Percentiles rank a stretch among this genome's conserved stretches.
Conservation (phyloP, 1,140 invertebrate genomes). For the Hylyphantes graminicola region DNA sequence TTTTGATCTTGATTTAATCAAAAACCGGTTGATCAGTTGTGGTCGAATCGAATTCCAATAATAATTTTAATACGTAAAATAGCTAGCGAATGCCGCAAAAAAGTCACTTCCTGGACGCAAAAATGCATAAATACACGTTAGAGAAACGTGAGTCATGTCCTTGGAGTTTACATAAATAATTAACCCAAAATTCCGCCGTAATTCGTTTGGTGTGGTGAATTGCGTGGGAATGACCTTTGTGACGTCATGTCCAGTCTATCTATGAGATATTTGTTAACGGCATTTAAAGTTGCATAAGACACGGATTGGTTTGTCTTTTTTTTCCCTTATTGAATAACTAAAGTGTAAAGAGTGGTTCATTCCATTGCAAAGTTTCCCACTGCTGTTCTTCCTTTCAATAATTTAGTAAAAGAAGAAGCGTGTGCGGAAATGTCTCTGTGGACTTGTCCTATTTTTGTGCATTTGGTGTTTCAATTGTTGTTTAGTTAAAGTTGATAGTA, state of each 20-base stretch:
- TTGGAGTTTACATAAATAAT: constrained; percentile 18
- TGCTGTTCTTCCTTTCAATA: no score
- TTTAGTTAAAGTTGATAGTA: no score
- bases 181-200: not conserved
- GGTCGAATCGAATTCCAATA: not conserved
- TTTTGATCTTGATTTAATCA: constrained; percentile 12
- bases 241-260: constrained; percentile 1
- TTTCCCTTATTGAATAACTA: not conserved
- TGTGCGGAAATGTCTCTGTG: no score
- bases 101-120: not conserved
- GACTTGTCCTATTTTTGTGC: no score
- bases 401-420: no score
- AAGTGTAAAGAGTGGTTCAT: not conserved
- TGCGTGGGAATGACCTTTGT: constrained; percentile 33
- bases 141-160: constrained; percentile 22
- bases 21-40: constrained; percentile 35
- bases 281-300: not conserved
- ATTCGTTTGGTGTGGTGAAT: not conserved
- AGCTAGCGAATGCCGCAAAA: not conserved
- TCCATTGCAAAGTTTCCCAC: no score
- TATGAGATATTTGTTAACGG: not conserved
- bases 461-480: no score
- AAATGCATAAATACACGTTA: constrained; percentile 21
- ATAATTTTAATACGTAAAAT: no score
- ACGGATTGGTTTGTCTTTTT: not conserved